Conservation (phyloP, 2,797 vertebrate genomes). For the Yasuhikotakia modesta region DNA sequence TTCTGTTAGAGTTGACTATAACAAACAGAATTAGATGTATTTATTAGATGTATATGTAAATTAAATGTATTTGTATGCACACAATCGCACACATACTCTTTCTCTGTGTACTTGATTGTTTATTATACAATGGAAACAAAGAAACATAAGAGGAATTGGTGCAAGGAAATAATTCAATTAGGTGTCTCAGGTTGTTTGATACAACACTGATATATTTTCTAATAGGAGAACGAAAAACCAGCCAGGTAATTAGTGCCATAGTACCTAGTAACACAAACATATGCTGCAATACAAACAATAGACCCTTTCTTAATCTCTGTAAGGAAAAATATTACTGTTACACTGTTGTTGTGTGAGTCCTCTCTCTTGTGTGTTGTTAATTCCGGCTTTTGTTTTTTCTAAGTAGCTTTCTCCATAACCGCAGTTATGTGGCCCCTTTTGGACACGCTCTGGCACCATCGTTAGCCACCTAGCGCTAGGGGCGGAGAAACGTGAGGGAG, state of each 20-base stretch:
- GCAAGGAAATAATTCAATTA: constrained; percentile 61
- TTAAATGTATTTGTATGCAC: constrained; percentile 36
- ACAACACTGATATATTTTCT: constrained; percentile 62
- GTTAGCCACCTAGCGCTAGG: constrained; percentile 82
- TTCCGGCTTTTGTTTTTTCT: constrained; percentile 62
- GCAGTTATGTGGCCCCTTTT: constrained; percentile 43
- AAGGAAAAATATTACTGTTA: constrained; percentile 25
- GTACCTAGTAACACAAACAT: constrained; percentile 44
- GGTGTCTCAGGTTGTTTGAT: constrained; percentile 58
- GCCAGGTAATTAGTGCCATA: constrained; percentile 63
- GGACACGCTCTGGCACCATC: constrained; percentile 70
- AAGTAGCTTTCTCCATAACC: constrained; percentile 59
- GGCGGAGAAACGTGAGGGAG: constrained; percentile 66
- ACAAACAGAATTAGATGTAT: constrained; percentile 39
- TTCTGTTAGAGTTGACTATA: constrained; percentile 11
- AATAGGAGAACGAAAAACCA: constrained; percentile 62
- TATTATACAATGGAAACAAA: constrained; percentile 40
- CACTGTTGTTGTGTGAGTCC: constrained; percentile 35
- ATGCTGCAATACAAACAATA: constrained; percentile 31
- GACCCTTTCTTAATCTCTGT: constrained; percentile 20
- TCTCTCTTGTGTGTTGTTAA: constrained; percentile 54
- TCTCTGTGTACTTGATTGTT: constrained; percentile 29
- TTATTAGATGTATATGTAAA: too few species aligned
- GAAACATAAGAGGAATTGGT: constrained; percentile 43
- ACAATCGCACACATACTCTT: constrained; percentile 29